A percentile compares a stretch with the other conserved stretches of the same genome.
phyloP scores from a whole-genome alignment of 1,140 invertebrate genomes.

The Maniola jurtina region DNA sequence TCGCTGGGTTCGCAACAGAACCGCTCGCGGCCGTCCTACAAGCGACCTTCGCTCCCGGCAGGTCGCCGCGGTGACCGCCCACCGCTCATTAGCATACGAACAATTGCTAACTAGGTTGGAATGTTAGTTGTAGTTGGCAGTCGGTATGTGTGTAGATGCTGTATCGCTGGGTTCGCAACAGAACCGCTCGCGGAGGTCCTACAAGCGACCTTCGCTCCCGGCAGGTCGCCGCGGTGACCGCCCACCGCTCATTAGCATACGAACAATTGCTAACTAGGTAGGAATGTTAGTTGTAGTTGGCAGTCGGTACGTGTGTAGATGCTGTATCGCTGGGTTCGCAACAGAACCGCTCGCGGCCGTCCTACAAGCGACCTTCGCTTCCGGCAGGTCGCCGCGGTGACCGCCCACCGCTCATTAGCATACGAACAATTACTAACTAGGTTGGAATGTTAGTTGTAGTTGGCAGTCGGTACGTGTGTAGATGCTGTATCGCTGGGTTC shows the following conservation, averaged over 20 bases:
- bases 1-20: not conserved
- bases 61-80: conserved; percentile 70
- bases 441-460: no score
- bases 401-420: conserved; percentile 66
- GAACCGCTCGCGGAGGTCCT: conserved; percentile 41
- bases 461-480: not conserved
- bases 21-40: conserved; percentile 52
- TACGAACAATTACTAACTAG: conserved; percentile 49
- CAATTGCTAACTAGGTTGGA: conserved; percentile 32
- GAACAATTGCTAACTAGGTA: conserved; percentile 41
- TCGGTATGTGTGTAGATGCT: not conserved
- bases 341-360: conserved; percentile 27
- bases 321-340: not conserved
- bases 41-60: conserved; percentile 65
- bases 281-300: no score
- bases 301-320: not conserved
- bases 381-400: conserved; percentile 65
- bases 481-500: not conserved
- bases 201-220: conserved; percentile 69
- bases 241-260: conserved; percentile 64
- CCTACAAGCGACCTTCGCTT: conserved; percentile 71
- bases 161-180: not conserved
- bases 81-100: conserved; percentile 66
- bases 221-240: conserved; percentile 69
- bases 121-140: no score